Base-by-base conservation (phyloP, 1,140 invertebrate species). In the Cyclargus thomasi region DNA sequence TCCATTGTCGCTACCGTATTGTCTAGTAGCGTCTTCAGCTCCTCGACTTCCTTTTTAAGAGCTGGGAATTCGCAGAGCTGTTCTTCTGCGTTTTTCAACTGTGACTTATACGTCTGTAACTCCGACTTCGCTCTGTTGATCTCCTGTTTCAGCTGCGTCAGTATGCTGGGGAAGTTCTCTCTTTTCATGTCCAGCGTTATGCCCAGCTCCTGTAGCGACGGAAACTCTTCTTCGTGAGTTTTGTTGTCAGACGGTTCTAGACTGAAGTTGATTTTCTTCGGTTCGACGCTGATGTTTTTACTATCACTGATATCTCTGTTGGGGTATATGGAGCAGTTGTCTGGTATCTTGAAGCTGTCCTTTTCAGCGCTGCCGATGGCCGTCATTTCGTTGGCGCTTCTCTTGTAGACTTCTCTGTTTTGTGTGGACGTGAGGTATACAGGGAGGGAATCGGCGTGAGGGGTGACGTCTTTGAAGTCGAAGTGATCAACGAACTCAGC, bases 1-100 rank as follows among this genome's bases (percentile, higher is more conserved):
- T 91, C 85, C 76, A 93, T 85, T 0, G 91, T 90, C 5, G 91
- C 88, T 70, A 92, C 86, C 0, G 90, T 92, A 22, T 92, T 92
- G 67, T 92, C 91, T 55, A 92, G 77, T 7, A 92, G 80, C 0
- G 82, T 76, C 72, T 92, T 92, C 8, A 93, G 73, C 67, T 93
- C 89, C 36, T 92, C 84, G 14, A 93, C 86, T 71, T 93, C 92
- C 70, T 91, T 89, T 78, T 94, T 92, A 23, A 94, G 78, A n/a
- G 85, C 86, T 2, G 86, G 79, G 55, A 93, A 89, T 64, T 93
- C 92, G 5, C 82, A 78, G 6, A 93, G 81, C n/a, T 91, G 90
- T 75, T 92, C 90, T 39, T 92, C 91, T 2, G 89, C 90, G 62
- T 90, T 86, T 67, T 91, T 89, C 8, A 94, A 77, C 53, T 88